Evolutionary conservation across 1,140 invertebrate genomes (phyloP), one percentile per base, ranked within the genome.

Genomic region (Drosophila ercepeae): DNA sequence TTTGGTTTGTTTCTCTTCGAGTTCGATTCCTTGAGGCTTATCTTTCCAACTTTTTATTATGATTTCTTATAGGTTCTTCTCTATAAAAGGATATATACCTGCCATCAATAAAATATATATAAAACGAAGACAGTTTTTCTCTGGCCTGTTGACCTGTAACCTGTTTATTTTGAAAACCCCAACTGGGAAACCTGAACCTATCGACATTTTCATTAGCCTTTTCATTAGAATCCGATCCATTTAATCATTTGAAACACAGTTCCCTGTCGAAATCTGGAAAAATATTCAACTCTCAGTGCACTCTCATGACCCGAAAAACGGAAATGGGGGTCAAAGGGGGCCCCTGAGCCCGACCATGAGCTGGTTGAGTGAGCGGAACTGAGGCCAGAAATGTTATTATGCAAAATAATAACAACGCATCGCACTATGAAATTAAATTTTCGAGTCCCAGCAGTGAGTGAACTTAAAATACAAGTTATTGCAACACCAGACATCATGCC

Each of bases 341-440:
- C 29, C 29, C 29, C 9, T n/a, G 3, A 4, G 11, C 29, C 9
- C 29, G 9, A 4, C 29, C 29, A 42, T 8, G 39, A 18, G 19
- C 27, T 61, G 39, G 39, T 34, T 44, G 39, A 32, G 49, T 44
- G 44, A 14, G 13, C 46, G 49, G 21, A 65, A 25, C 52, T 39
- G 55, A 63, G 63, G 55, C 70, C 71, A 54, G 67, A 89, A 88
- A 88, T 89, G 71, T 76, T 88, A 89, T 88, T 89, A 88, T 88
- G 83, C 78, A 89, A 83, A 88, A 89, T 88, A 89, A 88, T 88
- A 88, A 88, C 83, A 82, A 89, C 82, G 83, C 83, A 88, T 55
- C 83, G 78, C 78, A 89, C 83, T 88, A 88, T 88, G 78, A 88
- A 88, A 88, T 88, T 89, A 88, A 88, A 88, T 88, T 88, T 88